Conservation (phyloP, 2,888 invertebrate species). For the Diadegma fenestrale region DNA sequence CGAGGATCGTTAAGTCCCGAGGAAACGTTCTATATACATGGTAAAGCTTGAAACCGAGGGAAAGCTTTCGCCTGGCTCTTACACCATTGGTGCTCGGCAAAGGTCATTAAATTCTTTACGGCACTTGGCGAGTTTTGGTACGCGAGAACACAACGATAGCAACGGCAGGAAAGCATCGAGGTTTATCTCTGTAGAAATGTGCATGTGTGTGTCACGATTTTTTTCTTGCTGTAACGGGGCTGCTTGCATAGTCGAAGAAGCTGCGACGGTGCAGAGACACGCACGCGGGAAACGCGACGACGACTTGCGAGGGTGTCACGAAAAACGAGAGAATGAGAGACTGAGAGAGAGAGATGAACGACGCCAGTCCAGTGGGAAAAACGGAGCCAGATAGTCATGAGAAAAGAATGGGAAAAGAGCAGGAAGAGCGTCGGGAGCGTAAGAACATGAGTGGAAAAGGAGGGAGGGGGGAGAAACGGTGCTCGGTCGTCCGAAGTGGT, state of each 20-base stretch:
- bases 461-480: constrained; percentile 41
- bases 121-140: constrained; percentile 63
- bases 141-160: constrained; percentile 40
- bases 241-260: constrained; percentile 7
- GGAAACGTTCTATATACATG: constrained; percentile 47
- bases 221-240: neutral
- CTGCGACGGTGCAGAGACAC: constrained; percentile 12
- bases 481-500: constrained; percentile 56
- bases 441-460: constrained; percentile 25
- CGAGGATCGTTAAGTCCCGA: constrained; percentile 59
- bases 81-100: constrained; percentile 37
- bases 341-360: neutral
- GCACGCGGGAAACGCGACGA: constrained; percentile 23
- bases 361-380: neutral
- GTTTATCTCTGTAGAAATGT: neutral
- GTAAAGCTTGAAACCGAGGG: constrained; percentile 44
- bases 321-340: neutral
- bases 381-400: constrained; percentile 28
- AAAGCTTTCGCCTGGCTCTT: constrained; percentile 30
- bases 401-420: neutral
- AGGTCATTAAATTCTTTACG: constrained; percentile 64
- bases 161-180: neutral
- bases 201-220: constrained; percentile 11
- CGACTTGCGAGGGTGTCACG: constrained; percentile 10
- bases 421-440: constrained; percentile 21